These are phyloP conservation scores for Emydoidea blandingii DNA, from an alignment of 2,797 vertebrate species.

Conservation along the genomic window DNA sequence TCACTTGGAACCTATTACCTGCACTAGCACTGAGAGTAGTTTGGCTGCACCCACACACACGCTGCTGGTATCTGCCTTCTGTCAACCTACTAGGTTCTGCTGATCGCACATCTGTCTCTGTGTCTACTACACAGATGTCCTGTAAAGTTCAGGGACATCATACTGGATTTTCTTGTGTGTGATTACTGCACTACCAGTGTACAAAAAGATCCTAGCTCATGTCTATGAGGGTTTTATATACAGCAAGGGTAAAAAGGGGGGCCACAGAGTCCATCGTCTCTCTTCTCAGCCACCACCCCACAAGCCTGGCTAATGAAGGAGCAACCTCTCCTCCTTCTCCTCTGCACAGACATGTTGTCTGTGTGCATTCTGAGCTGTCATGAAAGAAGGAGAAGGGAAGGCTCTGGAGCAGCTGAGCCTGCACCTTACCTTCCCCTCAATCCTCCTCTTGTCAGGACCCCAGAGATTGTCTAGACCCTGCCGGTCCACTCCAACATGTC, in stretches of 20 bases:
- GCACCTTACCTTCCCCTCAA: neutral
- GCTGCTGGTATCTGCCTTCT: neutral
- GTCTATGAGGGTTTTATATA: fast-evolving
- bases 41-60: neutral
- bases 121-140: neutral
- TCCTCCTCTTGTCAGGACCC: neutral
- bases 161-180: neutral
- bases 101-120: neutral
- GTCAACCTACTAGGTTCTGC: neutral
- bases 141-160: neutral
- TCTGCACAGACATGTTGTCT: neutral
- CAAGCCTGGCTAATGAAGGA: neutral
- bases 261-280: neutral
- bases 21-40: neutral
- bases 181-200: neutral
- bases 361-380: neutral
- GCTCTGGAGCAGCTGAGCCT: neutral
- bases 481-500: neutral
- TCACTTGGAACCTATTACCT: neutral
- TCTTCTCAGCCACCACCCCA: neutral
- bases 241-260: neutral
- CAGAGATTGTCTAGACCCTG: neutral
- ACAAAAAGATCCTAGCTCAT: neutral
- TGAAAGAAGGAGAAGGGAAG: neutral
- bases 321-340: neutral